A percentile compares a stretch with the other conserved stretches of the same genome.
These are phyloP conservation scores for Imbricaverruca yamaguchii DNA, from an alignment of 2,888 invertebrate species.

Conservation along the genomic window DNA sequence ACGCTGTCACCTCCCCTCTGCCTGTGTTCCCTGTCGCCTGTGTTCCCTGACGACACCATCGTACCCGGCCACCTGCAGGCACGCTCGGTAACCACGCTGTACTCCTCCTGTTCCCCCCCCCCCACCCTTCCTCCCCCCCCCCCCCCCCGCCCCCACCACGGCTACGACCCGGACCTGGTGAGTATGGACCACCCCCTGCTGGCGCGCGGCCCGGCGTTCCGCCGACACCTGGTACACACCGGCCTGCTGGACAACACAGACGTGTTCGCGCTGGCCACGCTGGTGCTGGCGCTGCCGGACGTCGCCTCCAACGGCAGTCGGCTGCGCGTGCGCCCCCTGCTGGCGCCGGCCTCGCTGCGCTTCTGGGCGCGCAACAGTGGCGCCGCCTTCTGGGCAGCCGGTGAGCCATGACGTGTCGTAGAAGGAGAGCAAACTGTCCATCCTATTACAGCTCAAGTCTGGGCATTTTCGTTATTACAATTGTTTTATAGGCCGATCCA, in stretches of 20 bases:
- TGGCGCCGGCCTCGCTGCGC: background rate
- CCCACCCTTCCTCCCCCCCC: no score
- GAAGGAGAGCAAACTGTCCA: no score
- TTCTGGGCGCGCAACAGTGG: background rate
- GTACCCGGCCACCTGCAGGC: no score
- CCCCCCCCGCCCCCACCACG: no score
- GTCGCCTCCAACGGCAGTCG: background rate
- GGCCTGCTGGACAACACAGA: slow-evolving; percentile 42
- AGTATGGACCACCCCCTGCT: slow-evolving; percentile 45
- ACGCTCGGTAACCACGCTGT: slow-evolving; percentile 28
- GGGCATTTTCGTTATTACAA: background rate
- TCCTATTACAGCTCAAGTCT: background rate
- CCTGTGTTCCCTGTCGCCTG: no score
- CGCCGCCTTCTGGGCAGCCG: slow-evolving; percentile 2
- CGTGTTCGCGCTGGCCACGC: slow-evolving; percentile 43
- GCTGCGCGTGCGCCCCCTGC: background rate
- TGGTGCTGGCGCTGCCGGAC: slow-evolving; percentile 38
- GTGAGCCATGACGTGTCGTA: background rate
- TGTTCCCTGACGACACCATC: no score
- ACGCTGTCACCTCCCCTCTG: no score
- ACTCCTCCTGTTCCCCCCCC: no score
- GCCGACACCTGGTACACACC: slow-evolving; percentile 34
- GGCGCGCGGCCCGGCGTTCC: slow-evolving; percentile 43
- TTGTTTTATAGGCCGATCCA: background rate
- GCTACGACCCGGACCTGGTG: slow-evolving; percentile 39